Evolutionary conservation across 2,888 invertebrate species (phyloP).

Genomic region (Allophyes oxyacanthae): DNA sequence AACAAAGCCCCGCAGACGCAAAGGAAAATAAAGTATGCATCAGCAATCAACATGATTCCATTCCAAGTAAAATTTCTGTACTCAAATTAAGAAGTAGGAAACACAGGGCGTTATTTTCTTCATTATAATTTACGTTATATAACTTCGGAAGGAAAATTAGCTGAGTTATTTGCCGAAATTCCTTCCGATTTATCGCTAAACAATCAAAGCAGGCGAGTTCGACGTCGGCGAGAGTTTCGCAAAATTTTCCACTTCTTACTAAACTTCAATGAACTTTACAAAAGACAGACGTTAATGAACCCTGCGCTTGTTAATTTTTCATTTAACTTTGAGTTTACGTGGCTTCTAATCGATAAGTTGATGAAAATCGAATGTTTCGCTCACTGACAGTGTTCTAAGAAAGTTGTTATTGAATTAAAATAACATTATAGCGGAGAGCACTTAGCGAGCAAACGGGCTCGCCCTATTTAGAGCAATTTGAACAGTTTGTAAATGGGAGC

Average conservation of each 20-base stretch:
- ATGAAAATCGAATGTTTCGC: slow-evolving; percentile 60
- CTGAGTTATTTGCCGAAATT: slow-evolving; percentile 64
- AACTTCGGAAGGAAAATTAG: slow-evolving; percentile 69
- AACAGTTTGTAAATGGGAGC: slow-evolving; percentile 30
- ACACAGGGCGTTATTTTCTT: slow-evolving; percentile 62
- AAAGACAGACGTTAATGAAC: slow-evolving; percentile 79
- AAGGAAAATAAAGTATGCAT: slow-evolving; percentile 23
- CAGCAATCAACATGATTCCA: slow-evolving; percentile 13
- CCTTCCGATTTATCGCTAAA: slow-evolving; percentile 75
- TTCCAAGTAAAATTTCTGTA: slow-evolving; percentile 10
- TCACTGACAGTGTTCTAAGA: slow-evolving; percentile 27
- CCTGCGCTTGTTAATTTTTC: slow-evolving; percentile 74
- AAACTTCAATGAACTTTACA: slow-evolving; percentile 66
- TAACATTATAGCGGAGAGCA: slow-evolving; percentile 37
- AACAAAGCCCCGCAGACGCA: not conserved
- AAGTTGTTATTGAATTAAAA: slow-evolving; percentile 46
- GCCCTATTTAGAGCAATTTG: slow-evolving; percentile 30
- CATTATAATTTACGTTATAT: slow-evolving; percentile 67
- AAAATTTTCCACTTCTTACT: slow-evolving; percentile 63
- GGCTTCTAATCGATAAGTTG: slow-evolving; percentile 69
- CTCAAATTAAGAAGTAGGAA: slow-evolving; percentile 38
- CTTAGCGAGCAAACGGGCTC: slow-evolving; percentile 34
- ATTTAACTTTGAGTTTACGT: slow-evolving; percentile 70
- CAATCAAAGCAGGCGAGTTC: slow-evolving; percentile 67
- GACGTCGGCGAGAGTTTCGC: slow-evolving; percentile 46